Conservation (phyloP, 30 jellyfish, hydroid and myxozoan species). For the Aurelia aurita region DNA sequence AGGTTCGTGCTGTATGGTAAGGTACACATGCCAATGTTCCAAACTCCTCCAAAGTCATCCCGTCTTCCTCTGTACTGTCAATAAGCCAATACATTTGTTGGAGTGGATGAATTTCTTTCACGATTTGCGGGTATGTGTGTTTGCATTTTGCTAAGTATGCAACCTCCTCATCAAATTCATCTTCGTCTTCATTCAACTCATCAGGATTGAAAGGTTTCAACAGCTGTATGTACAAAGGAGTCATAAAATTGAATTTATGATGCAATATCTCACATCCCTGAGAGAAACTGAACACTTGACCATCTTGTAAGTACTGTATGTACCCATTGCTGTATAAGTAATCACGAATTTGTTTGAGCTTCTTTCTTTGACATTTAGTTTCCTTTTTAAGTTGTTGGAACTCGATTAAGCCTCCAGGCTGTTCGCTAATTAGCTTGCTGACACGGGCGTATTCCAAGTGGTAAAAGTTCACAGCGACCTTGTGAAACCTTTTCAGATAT, state of each 20-base stretch:
- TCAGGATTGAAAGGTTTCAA: slow-evolving; percentile 16
- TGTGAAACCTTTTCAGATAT: slow-evolving; percentile 47
- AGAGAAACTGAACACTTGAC: slow-evolving; percentile 26
- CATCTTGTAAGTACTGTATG: slow-evolving; percentile 81
- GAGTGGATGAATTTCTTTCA: slow-evolving; percentile 59
- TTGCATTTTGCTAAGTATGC: slow-evolving; percentile 67
- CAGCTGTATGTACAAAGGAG: slow-evolving; percentile 50
- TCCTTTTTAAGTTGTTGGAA: slow-evolving; percentile 13
- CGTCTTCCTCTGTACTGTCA: slow-evolving; percentile 48
- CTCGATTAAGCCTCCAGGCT: slow-evolving; percentile 59
- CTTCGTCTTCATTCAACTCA: slow-evolving; percentile 20
- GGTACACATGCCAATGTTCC: slow-evolving; percentile 79
- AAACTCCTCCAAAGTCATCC: slow-evolving; percentile 68
- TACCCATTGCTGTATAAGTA: slow-evolving; percentile 70
- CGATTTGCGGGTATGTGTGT: slow-evolving; percentile 68
- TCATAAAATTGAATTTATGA: background rate
- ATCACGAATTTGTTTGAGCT: slow-evolving; percentile 44
- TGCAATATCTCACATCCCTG: background rate
- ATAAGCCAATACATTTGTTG: slow-evolving; percentile 78
- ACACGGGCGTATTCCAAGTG: background rate
- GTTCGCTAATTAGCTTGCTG: slow-evolving; percentile 5
- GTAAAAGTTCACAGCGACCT: background rate
- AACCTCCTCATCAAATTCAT: slow-evolving; percentile 54
- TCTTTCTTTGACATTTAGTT: slow-evolving; percentile 4
- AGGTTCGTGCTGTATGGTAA: slow-evolving; percentile 65